Percentiles rank a stretch among this genome's conserved stretches.
phyloP scores from a whole-genome alignment of 1,140 invertebrate genomes.

The Lepidostoma basale region DNA sequence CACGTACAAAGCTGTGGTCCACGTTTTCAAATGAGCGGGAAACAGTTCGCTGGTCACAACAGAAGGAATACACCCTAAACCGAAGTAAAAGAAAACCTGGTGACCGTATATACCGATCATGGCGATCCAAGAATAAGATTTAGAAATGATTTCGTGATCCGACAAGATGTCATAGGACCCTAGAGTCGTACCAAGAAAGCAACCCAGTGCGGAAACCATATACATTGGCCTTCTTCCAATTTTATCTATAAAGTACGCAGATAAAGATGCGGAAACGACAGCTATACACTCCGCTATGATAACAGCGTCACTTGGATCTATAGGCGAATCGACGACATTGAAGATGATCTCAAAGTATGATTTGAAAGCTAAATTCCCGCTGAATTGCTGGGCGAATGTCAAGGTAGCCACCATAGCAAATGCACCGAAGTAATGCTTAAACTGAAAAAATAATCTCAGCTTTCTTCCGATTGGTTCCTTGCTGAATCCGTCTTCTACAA shows the following conservation, averaged over 20 bases:
- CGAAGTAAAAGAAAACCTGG: slow-evolving; percentile 15
- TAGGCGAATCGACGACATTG: not conserved
- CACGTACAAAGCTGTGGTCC: not conserved
- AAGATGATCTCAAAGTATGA: slow-evolving; percentile 2
- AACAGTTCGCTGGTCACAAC: slow-evolving; percentile 20
- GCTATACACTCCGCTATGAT: not conserved
- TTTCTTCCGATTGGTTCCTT: not conserved
- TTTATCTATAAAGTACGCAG: not conserved
- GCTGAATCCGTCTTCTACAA: not conserved
- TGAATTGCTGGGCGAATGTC: slow-evolving; percentile 1
- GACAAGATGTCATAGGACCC: not conserved
- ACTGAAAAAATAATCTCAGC: not conserved
- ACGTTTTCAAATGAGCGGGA: not conserved
- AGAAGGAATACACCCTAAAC: not conserved
- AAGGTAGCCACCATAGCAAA: not conserved
- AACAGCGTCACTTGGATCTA: not conserved
- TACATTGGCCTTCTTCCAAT: slow-evolving; percentile 2
- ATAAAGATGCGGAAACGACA: not conserved
- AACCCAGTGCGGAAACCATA: not conserved
- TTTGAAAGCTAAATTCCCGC: not conserved
- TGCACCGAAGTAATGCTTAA: not conserved
- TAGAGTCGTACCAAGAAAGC: not conserved
- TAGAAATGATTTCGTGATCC: not conserved
- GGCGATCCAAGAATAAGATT: slow-evolving; percentile 10
- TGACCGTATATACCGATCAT: slow-evolving; percentile 17